Evolutionary conservation across 2,888 invertebrate species (phyloP).

Genomic region (Plagodis pulveraria): DNA sequence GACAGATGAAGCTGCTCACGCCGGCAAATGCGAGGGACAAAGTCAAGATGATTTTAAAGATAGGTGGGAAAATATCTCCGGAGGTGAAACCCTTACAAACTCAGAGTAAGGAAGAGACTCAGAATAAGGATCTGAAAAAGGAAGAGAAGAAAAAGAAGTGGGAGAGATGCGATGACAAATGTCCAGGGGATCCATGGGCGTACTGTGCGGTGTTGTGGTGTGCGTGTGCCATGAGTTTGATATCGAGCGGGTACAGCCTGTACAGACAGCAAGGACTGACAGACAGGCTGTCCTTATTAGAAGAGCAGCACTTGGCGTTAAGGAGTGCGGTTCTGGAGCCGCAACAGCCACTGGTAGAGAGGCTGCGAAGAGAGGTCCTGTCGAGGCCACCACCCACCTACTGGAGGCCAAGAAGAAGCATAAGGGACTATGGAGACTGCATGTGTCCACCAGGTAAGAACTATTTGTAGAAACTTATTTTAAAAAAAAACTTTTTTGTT

Average conservation of each 20-base stretch:
- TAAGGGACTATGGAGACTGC: constrained; percentile 87
- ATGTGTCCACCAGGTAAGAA: constrained; percentile 88
- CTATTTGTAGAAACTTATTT: no score
- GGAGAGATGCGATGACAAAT: constrained; percentile 69
- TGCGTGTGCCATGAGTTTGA: constrained; percentile 87
- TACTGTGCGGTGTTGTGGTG: constrained; percentile 85
- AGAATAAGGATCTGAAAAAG: constrained; percentile 52
- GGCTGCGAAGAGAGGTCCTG: constrained; percentile 82
- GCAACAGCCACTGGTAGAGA: constrained; percentile 81
- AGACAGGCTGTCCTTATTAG: constrained; percentile 79
- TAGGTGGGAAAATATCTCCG: constrained; percentile 69
- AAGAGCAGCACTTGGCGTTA: constrained; percentile 83
- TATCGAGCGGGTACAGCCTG: constrained; percentile 85
- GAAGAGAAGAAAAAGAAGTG: constrained; percentile 64
- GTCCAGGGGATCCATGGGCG: constrained; percentile 72
- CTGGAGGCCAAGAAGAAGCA: constrained; percentile 74
- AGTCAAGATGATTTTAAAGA: constrained; percentile 73
- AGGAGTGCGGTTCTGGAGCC: constrained; percentile 81
- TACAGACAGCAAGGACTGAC: constrained; percentile 84
- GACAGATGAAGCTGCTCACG: constrained; percentile 43
- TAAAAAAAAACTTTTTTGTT: no score
- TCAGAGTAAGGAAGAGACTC: not conserved
- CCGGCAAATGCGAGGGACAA: constrained; percentile 35
- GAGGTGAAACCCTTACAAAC: constrained; percentile 51
- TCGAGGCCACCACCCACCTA: constrained; percentile 59